A percentile compares a stretch with the other conserved stretches of the same genome.
Evolutionary conservation across 2,888 invertebrate genomes (phyloP).

Genomic region (Microctonus brassicae): DNA sequence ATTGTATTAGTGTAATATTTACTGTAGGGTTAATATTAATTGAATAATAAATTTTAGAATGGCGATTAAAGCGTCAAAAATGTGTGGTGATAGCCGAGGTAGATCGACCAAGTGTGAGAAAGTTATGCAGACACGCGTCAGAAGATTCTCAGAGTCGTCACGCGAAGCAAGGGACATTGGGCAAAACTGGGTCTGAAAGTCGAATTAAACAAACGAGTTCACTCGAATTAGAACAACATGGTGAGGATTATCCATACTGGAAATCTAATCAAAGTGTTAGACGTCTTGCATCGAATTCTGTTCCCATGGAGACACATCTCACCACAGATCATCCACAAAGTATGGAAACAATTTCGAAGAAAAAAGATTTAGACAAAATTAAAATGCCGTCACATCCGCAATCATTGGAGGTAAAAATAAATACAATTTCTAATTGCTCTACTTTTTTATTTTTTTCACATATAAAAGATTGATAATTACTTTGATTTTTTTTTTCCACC

Average conservation of each 20-base stretch:
- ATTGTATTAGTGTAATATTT: too few species aligned
- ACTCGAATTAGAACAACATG: slow-evolving; percentile 71
- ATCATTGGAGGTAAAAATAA: slow-evolving; percentile 61
- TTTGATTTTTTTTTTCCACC: slow-evolving; percentile 9
- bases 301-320: slow-evolving; percentile 62
- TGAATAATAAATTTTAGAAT: slow-evolving; percentile 52
- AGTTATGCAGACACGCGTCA: slow-evolving; percentile 62
- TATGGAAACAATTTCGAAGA: slow-evolving; percentile 62
- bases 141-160: slow-evolving; percentile 63
- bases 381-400: slow-evolving; percentile 68
- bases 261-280: slow-evolving; percentile 64
- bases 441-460: background rate
- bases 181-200: slow-evolving; percentile 70
- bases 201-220: slow-evolving; percentile 73
- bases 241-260: slow-evolving; percentile 65
- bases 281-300: slow-evolving; percentile 62
- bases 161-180: slow-evolving; percentile 66
- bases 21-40: too few species aligned
- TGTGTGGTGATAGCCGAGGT: slow-evolving; percentile 59
- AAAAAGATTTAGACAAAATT: slow-evolving; percentile 61
- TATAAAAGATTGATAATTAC: background rate
- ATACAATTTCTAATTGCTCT: background rate
- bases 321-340: slow-evolving; percentile 65
- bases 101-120: slow-evolving; percentile 55
- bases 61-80: slow-evolving; percentile 57